These are phyloP conservation scores for Pitta sordida DNA, from an alignment of 2,113 vertebrate species.

Conservation along the genomic window DNA sequence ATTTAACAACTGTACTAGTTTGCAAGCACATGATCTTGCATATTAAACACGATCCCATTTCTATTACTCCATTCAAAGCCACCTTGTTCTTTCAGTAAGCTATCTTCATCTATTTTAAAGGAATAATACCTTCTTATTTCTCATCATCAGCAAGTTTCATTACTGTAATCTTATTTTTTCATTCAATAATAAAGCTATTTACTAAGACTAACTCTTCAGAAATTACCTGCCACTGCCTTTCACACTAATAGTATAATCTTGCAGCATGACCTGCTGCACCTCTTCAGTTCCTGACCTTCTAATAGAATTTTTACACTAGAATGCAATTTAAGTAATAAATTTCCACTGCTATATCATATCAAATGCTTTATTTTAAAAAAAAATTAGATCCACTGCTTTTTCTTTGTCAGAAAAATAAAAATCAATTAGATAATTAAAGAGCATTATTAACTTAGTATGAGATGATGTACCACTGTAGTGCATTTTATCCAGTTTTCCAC, in stretches of 20 bases:
- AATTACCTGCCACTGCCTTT: neutral
- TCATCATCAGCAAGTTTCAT: neutral
- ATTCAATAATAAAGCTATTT: neutral
- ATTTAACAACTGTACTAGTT: neutral
- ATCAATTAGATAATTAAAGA: neutral
- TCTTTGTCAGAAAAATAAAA: neutral
- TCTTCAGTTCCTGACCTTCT: neutral
- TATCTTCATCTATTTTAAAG: neutral
- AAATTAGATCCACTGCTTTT: neutral
- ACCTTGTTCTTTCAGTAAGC: neutral
- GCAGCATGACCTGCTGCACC: neutral
- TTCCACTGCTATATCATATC: neutral
- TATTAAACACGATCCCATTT: neutral
- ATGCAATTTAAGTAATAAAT: neutral
- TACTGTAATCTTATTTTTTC: neutral
- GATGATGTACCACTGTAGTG: neutral
- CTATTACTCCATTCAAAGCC: neutral
- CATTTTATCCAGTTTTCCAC: neutral
- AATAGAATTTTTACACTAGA: neutral
- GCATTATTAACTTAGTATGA: neutral
- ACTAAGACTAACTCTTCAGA: neutral
- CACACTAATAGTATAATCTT: neutral
- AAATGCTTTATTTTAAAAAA: neutral
- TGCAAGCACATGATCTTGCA: neutral
- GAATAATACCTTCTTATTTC: neutral